These are phyloP conservation scores for Littorina saxatilis DNA, from an alignment of 1,140 invertebrate species.

Conservation along the genomic window DNA sequence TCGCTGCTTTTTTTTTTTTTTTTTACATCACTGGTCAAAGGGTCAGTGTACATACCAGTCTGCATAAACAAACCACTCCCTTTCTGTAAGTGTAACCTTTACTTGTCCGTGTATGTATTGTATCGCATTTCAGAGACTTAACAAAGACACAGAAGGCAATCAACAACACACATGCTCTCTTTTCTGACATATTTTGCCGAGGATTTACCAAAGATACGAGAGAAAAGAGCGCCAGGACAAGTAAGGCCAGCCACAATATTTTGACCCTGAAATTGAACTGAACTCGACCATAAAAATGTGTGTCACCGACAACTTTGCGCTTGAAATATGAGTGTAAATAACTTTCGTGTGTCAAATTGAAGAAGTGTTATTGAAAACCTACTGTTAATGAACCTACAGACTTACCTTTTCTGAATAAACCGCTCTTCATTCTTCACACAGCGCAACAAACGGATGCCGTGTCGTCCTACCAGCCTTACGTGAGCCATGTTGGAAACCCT, in stretches of 20 bases:
- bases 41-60: too few species aligned
- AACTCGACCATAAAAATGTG: too few species aligned
- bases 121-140: neutral
- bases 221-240: too few species aligned
- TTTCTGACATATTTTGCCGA: too few species aligned
- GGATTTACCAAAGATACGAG: neutral
- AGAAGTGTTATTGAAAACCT: neutral
- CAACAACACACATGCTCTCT: too few species aligned
- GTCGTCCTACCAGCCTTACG: constrained; percentile 10
- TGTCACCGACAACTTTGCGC: neutral
- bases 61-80: too few species aligned
- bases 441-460: constrained; percentile 9
- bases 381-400: neutral
- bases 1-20: too few species aligned
- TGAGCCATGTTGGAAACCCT: constrained; percentile 33
- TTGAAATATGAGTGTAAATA: neutral
- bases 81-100: too few species aligned
- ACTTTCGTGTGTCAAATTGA: neutral
- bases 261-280: constrained; percentile 12
- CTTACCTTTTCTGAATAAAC: constrained; percentile 24
- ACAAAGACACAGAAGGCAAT: too few species aligned
- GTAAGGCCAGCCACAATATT: neutral
- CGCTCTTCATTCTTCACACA: constrained; percentile 27
- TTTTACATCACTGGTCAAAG: too few species aligned
- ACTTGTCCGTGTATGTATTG: too few species aligned